Evolutionary conservation across 2,113 vertebrate genomes (phyloP), one percentile per base, ranked within the genome.

Genomic region (Pygathrix nemaeus): DNA sequence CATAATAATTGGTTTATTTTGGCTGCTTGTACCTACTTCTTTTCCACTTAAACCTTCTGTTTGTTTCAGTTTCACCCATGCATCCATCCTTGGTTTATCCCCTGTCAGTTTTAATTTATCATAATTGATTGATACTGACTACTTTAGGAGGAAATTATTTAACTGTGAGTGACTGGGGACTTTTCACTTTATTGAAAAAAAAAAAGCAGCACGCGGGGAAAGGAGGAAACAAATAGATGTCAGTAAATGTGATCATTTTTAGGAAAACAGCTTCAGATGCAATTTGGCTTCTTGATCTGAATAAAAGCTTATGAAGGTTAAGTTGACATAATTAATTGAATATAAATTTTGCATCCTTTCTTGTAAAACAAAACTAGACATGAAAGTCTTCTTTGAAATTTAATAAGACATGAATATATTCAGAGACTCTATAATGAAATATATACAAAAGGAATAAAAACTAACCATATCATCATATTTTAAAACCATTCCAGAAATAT

Each of bases 101-200:
- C 30, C 93, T 84, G 90, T 90, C 90, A 90, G n/a, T 90, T 45
- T 88, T 94, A 95, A 97, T 97, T 98, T 88, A 93, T 84, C 64
- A 88, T 98, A 97, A 97, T 96, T 96, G 76, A 97, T 95, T 95
- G 84, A 88, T 93, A 95, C 38, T 90, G 75, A 84, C 45, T 87
- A 68, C 43, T 91, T 86, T 75, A 89, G 57, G n/a, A 98, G 27
- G 70, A 94, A 97, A 90, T 96, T 87, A 95, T 95, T 97, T 97
- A 96, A 95, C 80, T 93, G 12, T 93, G 90, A 95, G 84, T 92
- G 87, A 90, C 78, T 88, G 40, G 84, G 52, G 85, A 92, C 43
- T 92, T 98, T 96, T 93, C 80, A 96, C 35, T 93, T 93, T 97
- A 96, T 90, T 96, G 94, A 90, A 90, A 96, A 96, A 38, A 38